Percentiles rank a stretch among this genome's conserved stretches.
Evolutionary conservation across 2,888 invertebrate genomes (phyloP).

Genomic region (Spodoptera picta): DNA sequence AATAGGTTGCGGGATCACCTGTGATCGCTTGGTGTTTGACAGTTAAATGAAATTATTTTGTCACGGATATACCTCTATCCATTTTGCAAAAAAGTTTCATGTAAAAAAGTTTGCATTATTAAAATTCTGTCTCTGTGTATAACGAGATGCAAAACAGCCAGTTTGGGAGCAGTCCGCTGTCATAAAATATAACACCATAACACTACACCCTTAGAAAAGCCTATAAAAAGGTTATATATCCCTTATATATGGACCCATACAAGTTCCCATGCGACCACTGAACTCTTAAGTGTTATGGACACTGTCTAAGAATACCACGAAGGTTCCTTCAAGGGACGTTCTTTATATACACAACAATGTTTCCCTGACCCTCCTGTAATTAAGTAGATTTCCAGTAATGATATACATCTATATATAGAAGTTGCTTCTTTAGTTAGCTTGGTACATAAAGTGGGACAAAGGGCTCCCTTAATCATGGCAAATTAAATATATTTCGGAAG

Average conservation of each 20-base stretch:
- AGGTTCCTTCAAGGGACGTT: neutral
- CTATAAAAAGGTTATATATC: slow-evolving; percentile 37
- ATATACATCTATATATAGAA: neutral
- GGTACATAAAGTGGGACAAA: neutral
- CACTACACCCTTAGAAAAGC: slow-evolving; percentile 36
- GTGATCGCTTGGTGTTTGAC: too few species aligned
- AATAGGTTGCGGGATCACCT: too few species aligned
- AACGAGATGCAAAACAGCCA: slow-evolving; percentile 14
- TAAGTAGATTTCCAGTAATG: neutral
- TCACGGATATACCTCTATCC: too few species aligned
- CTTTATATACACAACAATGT: neutral
- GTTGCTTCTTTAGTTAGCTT: neutral
- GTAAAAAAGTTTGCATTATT: slow-evolving; percentile 2
- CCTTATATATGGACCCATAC: slow-evolving; percentile 16
- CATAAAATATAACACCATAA: slow-evolving; percentile 40
- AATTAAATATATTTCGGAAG: slow-evolving; percentile 1
- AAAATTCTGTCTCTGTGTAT: slow-evolving; percentile 15
- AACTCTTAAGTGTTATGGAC: slow-evolving; percentile 4
- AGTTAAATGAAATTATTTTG: too few species aligned
- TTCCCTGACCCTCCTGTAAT: too few species aligned
- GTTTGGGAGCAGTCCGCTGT: slow-evolving; percentile 8
- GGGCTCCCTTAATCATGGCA: neutral
- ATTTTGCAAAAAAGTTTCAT: too few species aligned
- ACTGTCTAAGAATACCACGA: slow-evolving; percentile 26
- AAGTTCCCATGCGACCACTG: slow-evolving; percentile 6